These are phyloP conservation scores for Augochlorella aurata DNA, from an alignment of 2,888 invertebrate species.

Conservation along the genomic window DNA sequence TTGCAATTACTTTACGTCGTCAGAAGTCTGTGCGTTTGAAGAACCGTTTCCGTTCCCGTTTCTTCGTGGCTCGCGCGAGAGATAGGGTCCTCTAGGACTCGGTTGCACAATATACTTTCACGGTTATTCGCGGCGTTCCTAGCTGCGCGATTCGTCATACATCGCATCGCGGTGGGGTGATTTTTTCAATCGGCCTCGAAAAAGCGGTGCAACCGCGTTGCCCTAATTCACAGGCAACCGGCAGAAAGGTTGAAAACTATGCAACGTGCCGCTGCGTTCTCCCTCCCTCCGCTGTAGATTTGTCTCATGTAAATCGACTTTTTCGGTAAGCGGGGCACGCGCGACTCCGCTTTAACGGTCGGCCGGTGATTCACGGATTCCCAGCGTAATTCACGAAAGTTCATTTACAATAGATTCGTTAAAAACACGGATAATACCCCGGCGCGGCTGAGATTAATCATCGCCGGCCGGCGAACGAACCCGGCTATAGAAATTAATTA, in stretches of 20 bases:
- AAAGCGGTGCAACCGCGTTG: neutral
- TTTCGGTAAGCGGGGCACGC: slow-evolving; percentile 33
- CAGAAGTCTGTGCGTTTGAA: neutral
- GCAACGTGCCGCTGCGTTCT: neutral
- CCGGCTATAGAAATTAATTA: slow-evolving; percentile 66
- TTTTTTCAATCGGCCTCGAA: neutral
- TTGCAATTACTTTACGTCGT: neutral
- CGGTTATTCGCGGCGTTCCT: neutral
- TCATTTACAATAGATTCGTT: slow-evolving; percentile 64
- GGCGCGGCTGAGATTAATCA: slow-evolving; percentile 56
- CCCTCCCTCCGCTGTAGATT: neutral
- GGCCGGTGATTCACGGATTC: slow-evolving; percentile 27
- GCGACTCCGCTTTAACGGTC: slow-evolving; percentile 16
- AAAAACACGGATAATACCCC: slow-evolving; percentile 65
- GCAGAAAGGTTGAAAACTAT: neutral
- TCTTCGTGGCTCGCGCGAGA: neutral
- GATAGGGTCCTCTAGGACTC: neutral
- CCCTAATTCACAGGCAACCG: neutral
- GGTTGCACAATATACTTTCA: neutral
- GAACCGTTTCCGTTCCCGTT: slow-evolving; percentile 1
- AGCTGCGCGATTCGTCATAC: neutral
- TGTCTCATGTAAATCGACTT: slow-evolving; percentile 17
- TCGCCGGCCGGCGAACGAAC: slow-evolving; percentile 49
- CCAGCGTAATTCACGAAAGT: slow-evolving; percentile 56
- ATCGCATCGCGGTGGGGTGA: neutral